These are phyloP conservation scores for Manis crassicaudata DNA, from an alignment of 2,797 vertebrate genomes.

Conservation along the genomic window DNA sequence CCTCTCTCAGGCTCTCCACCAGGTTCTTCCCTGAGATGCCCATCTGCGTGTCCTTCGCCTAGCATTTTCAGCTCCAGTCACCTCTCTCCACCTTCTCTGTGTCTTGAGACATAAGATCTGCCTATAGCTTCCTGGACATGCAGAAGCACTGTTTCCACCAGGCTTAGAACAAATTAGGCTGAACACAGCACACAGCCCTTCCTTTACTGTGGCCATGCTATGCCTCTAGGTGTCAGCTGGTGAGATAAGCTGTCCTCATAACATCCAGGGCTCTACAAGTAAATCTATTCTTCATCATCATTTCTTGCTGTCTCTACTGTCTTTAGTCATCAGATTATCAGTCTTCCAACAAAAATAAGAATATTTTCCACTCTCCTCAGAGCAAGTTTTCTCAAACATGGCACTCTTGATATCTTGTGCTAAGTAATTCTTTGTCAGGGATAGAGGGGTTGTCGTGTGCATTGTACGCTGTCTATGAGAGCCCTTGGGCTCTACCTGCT, in stretches of 20 bases:
- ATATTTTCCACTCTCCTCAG: not conserved
- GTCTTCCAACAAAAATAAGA: not conserved
- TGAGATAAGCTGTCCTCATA: not conserved
- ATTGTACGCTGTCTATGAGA: not conserved
- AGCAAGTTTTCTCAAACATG: not conserved
- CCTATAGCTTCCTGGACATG: not conserved
- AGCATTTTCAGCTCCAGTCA: not conserved
- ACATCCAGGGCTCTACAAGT: not conserved
- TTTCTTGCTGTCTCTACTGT: not conserved
- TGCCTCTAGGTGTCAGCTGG: not conserved
- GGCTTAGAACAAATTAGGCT: not conserved
- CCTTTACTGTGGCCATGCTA: rapidly evolving
- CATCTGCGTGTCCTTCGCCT: no score
- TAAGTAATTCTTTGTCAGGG: not conserved
- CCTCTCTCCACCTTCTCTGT: not conserved
- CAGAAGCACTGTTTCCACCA: not conserved
- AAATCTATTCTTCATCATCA: not conserved
- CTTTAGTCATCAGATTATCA: not conserved
- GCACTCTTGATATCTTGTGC: not conserved
- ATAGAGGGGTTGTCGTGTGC: rapidly evolving
- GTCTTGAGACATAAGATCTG: not conserved
- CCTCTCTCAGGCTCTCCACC: not conserved
- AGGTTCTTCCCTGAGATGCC: not conserved
- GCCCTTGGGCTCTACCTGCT: not conserved
- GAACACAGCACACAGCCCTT: not conserved